These are phyloP conservation scores for Phalanger gymnotis DNA, from an alignment of 2,797 vertebrate species.

Conservation along the genomic window DNA sequence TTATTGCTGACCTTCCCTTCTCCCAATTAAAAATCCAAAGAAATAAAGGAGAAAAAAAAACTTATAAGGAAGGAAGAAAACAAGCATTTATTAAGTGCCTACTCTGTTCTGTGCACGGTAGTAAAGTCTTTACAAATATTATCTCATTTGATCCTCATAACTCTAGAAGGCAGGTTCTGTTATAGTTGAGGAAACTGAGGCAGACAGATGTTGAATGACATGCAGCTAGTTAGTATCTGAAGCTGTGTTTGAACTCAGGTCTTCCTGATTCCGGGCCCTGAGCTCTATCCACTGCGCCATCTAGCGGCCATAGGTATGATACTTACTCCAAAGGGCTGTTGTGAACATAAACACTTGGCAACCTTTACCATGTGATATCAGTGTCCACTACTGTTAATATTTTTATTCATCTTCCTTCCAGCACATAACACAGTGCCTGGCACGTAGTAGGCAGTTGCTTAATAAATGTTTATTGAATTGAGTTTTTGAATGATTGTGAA, in stretches of 20 bases:
- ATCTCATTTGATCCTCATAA: no score
- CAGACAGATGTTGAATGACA: no score
- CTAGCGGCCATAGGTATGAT: background rate
- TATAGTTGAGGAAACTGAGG: no score
- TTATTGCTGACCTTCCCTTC: background rate
- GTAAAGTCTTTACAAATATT: no score
- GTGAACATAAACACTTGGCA: background rate
- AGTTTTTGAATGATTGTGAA: background rate
- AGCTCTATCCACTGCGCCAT: accelerated
- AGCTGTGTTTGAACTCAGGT: background rate
- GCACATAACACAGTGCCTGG: background rate
- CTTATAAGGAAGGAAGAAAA: no score
- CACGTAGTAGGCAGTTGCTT: background rate
- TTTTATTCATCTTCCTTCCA: background rate
- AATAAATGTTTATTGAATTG: slow-evolving; percentile 1
- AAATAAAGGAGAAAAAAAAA: no score
- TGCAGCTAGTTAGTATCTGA: background rate
- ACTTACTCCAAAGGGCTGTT: background rate
- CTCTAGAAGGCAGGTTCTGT: no score
- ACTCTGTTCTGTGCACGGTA: no score
- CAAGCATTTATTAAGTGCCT: no score
- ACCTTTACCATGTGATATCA: background rate
- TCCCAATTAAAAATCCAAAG: background rate
- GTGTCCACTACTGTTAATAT: background rate
- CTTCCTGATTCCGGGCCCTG: background rate